Evolutionary conservation across 2,113 vertebrate genomes (phyloP).

Genomic region (Tetraodon nigroviridis): DNA sequence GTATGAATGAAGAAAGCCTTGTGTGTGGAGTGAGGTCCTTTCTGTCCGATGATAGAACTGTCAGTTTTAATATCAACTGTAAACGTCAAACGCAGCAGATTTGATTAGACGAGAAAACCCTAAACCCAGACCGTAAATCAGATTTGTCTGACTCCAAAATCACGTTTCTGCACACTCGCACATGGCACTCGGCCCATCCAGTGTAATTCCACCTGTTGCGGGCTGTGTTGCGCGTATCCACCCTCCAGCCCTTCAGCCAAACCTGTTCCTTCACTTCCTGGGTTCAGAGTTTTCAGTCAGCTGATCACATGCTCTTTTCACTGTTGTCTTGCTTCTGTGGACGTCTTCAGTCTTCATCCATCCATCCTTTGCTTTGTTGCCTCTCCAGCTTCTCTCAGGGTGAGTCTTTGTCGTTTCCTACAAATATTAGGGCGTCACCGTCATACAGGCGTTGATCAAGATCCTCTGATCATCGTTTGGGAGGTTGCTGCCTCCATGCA

Average conservation of each 20-base stretch:
- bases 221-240: not conserved
- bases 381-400: constrained; percentile 10
- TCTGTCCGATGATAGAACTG: too few relatives aligned
- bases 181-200: not conserved
- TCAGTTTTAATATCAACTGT: too few relatives aligned
- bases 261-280: constrained; percentile 62
- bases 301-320: constrained; percentile 36
- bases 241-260: constrained; percentile 10
- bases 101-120: too few relatives aligned
- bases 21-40: constrained; percentile 2
- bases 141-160: not conserved
- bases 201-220: not conserved
- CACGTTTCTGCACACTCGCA: not conserved
- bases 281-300: constrained; percentile 31
- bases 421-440: not conserved
- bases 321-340: constrained; percentile 2
- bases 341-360: constrained; percentile 9
- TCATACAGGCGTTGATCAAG: not conserved
- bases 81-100: too few relatives aligned
- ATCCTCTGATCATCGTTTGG: too few relatives aligned
- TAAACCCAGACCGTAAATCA: not conserved
- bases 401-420: constrained; percentile 30
- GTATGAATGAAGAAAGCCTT: constrained; percentile 15
- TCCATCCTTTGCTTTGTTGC: constrained; percentile 17
- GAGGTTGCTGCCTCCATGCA: too few relatives aligned